Conservation (phyloP, 2,113 vertebrate species). For the Deroptyus accipitrinus region DNA sequence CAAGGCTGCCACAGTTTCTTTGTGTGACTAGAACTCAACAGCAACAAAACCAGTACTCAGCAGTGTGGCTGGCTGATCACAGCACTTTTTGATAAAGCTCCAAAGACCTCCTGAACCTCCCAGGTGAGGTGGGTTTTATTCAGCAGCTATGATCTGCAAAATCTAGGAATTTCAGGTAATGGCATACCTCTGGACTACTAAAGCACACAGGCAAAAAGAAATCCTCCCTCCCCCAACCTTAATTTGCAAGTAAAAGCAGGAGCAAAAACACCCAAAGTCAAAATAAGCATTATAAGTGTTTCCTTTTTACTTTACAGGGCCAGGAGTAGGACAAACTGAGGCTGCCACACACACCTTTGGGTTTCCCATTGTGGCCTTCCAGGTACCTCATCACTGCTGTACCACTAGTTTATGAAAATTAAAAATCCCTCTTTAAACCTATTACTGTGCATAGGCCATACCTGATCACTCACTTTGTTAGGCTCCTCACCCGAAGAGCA, state of each 20-base stretch:
- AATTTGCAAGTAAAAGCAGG: not conserved
- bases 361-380: not conserved
- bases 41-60: not conserved
- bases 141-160: not conserved
- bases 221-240: not conserved
- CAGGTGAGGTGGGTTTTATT: not conserved
- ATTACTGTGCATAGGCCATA: not conserved
- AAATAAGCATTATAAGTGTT: not conserved
- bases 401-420: not conserved
- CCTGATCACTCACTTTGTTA: not conserved
- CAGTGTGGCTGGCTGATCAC: accelerated
- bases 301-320: not conserved
- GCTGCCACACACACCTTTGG: not conserved
- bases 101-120: not conserved
- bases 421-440: not conserved
- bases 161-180: not conserved
- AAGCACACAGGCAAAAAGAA: not conserved
- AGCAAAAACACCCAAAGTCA: not conserved
- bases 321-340: not conserved
- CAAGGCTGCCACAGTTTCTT: conserved; percentile 9
- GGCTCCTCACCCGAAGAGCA: not conserved
- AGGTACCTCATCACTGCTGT: not conserved
- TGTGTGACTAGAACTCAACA: not conserved
- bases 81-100: not conserved
- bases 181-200: not conserved